phyloP scores from a whole-genome alignment of 1,140 invertebrate genomes.

The Dolichoris vasculosae region DNA sequence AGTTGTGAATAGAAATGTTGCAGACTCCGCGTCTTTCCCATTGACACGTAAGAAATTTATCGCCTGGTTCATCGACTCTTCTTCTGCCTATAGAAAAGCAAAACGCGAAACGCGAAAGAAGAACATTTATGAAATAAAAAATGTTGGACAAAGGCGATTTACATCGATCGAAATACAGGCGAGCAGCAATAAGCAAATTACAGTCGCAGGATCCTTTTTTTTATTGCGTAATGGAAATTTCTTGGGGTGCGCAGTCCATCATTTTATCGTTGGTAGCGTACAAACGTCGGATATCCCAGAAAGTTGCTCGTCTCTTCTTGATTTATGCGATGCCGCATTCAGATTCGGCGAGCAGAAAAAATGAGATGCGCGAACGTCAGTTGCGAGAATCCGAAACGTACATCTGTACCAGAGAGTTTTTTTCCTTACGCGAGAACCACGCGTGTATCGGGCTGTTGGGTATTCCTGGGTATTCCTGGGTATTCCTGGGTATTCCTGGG shows the following conservation, averaged over 20 bases:
- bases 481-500: too few species aligned
- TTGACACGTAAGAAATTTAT: background rate
- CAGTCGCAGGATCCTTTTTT: background rate
- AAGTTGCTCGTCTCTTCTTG: background rate
- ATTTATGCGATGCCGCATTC: slow-evolving; percentile 11
- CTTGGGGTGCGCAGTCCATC: background rate
- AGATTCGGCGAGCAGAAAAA: slow-evolving; percentile 15
- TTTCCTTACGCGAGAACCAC: background rate
- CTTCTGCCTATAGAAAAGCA: background rate
- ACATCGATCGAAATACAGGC: background rate
- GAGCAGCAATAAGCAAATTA: background rate
- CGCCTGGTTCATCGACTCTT: background rate
- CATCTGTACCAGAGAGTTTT: slow-evolving; percentile 20
- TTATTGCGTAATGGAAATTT: background rate
- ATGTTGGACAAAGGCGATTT: background rate
- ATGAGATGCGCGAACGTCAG: background rate
- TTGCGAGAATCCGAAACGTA: slow-evolving; percentile 26
- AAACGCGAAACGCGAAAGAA: background rate
- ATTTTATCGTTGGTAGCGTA: background rate
- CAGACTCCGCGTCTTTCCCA: background rate
- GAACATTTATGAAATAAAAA: too few species aligned
- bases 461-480: too few species aligned
- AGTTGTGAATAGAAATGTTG: background rate
- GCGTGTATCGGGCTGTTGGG: too few species aligned
- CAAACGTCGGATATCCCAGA: background rate